Conservation (phyloP, 2,797 vertebrate genomes). For the Crocodylus rhombifer region DNA sequence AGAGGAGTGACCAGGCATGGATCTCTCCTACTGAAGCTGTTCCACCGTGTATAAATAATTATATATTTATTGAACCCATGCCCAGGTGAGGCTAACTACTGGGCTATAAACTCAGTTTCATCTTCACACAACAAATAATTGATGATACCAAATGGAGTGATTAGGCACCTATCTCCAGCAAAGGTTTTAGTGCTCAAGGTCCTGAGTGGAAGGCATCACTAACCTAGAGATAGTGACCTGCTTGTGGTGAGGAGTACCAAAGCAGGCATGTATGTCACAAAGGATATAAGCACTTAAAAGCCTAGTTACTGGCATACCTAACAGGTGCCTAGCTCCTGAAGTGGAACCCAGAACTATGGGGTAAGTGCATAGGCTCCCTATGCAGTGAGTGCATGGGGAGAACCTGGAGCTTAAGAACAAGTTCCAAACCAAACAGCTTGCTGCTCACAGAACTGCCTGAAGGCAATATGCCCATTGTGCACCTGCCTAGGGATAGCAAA, state of each 20-base stretch:
- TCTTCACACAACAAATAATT: too few species aligned
- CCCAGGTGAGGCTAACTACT: not conserved
- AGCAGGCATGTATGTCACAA: not conserved
- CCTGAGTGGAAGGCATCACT: too few species aligned
- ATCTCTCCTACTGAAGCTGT: not conserved
- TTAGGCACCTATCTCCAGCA: not conserved
- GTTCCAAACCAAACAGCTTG: too few species aligned
- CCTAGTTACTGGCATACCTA: not conserved
- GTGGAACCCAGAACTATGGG: not conserved
- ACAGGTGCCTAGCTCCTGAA: not conserved
- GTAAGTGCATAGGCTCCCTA: rapidly evolving
- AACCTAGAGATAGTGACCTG: too few species aligned
- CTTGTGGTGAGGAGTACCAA: too few species aligned
- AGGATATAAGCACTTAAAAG: not conserved
- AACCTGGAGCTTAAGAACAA: too few species aligned
- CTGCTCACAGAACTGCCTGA: too few species aligned
- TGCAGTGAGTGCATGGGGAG: not conserved
- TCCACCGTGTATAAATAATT: not conserved
- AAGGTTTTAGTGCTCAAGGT: not conserved
- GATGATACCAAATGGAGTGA: too few species aligned
- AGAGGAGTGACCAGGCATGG: not conserved
- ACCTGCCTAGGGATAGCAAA: too few species aligned
- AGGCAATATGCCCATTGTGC: too few species aligned
- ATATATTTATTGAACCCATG: not conserved
- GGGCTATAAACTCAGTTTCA: too few species aligned